Conservation (phyloP, 2,113 vertebrate genomes). For the Propithecus coquereli region DNA sequence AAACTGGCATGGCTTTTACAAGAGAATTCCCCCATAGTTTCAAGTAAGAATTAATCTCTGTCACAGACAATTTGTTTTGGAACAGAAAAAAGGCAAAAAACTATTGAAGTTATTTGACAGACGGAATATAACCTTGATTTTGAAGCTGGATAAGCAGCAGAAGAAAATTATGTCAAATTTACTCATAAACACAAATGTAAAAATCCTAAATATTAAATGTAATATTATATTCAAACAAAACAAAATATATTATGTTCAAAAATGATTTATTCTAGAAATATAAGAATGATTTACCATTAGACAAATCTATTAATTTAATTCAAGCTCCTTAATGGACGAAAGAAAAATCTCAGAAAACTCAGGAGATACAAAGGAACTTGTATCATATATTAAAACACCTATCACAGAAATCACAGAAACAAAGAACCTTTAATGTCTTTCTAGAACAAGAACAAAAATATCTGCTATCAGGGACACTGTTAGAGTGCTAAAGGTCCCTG, state of each 20-base stretch:
- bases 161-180: not conserved
- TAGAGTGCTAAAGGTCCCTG: not conserved
- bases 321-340: not conserved
- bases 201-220: not conserved
- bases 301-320: not conserved
- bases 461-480: not conserved
- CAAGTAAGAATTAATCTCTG: not conserved
- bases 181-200: not conserved
- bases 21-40: not conserved
- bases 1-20: not conserved
- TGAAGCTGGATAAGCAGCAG: not conserved
- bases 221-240: slow-evolving; percentile 15
- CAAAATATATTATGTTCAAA: not conserved
- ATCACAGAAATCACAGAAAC: not conserved
- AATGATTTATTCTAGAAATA: not conserved
- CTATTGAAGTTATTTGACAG: not conserved
- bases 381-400: not conserved
- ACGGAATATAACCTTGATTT: not conserved
- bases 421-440: not conserved
- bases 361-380: not conserved
- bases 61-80: not conserved
- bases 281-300: not conserved
- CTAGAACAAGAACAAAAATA: not conserved
- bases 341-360: not conserved
- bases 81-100: not conserved